Base-by-base conservation (phyloP, 2,888 invertebrate species). In the Teleiodes luculella region DNA sequence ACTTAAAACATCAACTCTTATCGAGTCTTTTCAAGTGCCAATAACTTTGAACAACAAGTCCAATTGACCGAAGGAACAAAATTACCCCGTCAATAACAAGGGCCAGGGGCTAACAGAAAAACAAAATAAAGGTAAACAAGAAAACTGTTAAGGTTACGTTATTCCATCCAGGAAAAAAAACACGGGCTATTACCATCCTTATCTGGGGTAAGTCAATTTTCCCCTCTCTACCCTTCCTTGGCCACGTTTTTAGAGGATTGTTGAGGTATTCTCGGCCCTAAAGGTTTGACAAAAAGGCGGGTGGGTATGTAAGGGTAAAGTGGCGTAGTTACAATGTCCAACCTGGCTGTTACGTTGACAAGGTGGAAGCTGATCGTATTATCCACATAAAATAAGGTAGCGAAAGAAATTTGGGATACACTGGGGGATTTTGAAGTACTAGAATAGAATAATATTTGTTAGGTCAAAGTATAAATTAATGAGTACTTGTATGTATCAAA, bases 201-300 rank as follows among this genome's bases (percentile, higher is more conserved):
- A 87, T 87, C 86, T 86, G 75, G 82, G 83, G 84, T 83, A 86
- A 86, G 86, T 87, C 86, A 87, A 87, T 87, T 86, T 84, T 80
- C 80, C 70, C 77, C 80, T 78, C 77, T 75, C 76, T 72, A 72
- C 76, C 71, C 65, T 72, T 60, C 62, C 58, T 60, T 56, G 56
- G 52, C 67, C 65, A 61, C 52, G 60, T 65, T 57, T n/a, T 10
- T 13, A 30, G 30, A 24, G 20, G 1, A 4, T 3, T 2, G 7
- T 35, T 18, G 61, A 20, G 16, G 47, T 20, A 76, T 56, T 61
- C 45, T 70, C 14, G 53, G 56, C 72, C 62, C 55, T 81, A 66
- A 51, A 2, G 0, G 0, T 0, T 1, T 13, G 0, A 14, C 0
- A 0, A 59, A 75, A 79, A 59, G 55, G 60, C 20, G 37, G 39